These are phyloP conservation scores for Nemapogon koenigi DNA, from an alignment of 2,888 invertebrate species.

Conservation along the genomic window DNA sequence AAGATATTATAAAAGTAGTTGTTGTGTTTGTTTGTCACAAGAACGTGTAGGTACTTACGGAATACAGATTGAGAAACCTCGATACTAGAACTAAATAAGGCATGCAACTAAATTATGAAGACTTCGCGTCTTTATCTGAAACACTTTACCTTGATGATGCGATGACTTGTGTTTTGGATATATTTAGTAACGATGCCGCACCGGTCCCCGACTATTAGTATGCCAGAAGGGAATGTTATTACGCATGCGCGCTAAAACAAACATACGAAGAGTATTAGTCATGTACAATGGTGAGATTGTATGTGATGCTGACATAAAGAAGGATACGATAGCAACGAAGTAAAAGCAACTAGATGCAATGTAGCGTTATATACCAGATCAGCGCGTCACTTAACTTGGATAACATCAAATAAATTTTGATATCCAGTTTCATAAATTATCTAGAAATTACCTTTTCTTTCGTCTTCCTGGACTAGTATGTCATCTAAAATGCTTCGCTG, in stretches of 20 bases:
- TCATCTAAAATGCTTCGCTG: constrained; percentile 76
- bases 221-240: constrained; percentile 66
- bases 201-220: constrained; percentile 57
- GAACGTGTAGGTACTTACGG: too few species aligned
- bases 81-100: too few species aligned
- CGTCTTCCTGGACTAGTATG: constrained; percentile 68
- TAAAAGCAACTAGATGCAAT: too few species aligned
- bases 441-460: constrained; percentile 52
- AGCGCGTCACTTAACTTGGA: too few species aligned
- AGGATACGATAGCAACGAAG: constrained; percentile 6
- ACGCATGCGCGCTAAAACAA: constrained; percentile 65
- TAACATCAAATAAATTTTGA: too few species aligned
- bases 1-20: too few species aligned
- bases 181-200: constrained; percentile 37
- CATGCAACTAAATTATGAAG: too few species aligned
- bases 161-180: constrained; percentile 17
- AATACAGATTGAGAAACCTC: too few species aligned
- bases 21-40: too few species aligned
- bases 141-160: constrained; percentile 42
- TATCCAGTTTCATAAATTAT: too few species aligned
- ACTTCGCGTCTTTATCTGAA: too few species aligned
- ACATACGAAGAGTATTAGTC: constrained; percentile 56
- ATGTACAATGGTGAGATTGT: constrained; percentile 29
- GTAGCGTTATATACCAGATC: too few species aligned
- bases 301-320: constrained; percentile 8